Conservation (phyloP, 2,113 vertebrate species). For the Onychostoma macrolepis region DNA sequence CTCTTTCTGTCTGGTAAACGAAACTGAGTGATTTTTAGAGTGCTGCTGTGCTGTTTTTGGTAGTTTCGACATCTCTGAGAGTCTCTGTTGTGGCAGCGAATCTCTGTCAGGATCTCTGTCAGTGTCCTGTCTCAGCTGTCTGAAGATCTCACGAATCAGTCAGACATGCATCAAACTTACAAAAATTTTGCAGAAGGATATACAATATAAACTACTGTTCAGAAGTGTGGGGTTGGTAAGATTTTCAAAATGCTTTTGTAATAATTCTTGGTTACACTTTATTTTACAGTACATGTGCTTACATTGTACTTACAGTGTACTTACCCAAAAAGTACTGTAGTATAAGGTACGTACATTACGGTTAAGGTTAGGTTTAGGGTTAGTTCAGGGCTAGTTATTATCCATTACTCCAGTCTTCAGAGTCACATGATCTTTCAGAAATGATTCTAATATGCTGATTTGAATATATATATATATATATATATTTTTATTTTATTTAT, state of each 20-base stretch:
- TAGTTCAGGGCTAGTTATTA: too few species aligned
- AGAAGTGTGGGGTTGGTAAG: not conserved
- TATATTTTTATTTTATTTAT: too few species aligned
- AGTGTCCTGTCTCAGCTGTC: constrained; percentile 29
- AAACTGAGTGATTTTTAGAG: constrained; percentile 16
- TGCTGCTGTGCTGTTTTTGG: constrained; percentile 5
- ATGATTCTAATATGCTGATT: too few species aligned
- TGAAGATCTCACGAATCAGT: constrained; percentile 8
- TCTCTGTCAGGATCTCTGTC: constrained; percentile 22
- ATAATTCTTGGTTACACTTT: too few species aligned
- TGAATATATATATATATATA: too few species aligned
- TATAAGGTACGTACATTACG: too few species aligned
- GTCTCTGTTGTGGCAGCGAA: not conserved
- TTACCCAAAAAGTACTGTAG: too few species aligned
- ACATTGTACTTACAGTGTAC: too few species aligned
- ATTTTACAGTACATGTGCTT: too few species aligned
- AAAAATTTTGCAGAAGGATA: not conserved
- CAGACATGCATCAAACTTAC: not conserved
- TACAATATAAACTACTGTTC: not conserved
- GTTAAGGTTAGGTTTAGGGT: too few species aligned
- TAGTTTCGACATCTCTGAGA: constrained; percentile 9
- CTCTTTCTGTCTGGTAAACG: constrained; percentile 6
- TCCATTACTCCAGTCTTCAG: not conserved
- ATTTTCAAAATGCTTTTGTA: not conserved
- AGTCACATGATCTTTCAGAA: not conserved